Percentiles rank a stretch among this genome's conserved stretches.
Conservation (phyloP, 2,888 invertebrate genomes). For the Limnephilus marmoratus region DNA sequence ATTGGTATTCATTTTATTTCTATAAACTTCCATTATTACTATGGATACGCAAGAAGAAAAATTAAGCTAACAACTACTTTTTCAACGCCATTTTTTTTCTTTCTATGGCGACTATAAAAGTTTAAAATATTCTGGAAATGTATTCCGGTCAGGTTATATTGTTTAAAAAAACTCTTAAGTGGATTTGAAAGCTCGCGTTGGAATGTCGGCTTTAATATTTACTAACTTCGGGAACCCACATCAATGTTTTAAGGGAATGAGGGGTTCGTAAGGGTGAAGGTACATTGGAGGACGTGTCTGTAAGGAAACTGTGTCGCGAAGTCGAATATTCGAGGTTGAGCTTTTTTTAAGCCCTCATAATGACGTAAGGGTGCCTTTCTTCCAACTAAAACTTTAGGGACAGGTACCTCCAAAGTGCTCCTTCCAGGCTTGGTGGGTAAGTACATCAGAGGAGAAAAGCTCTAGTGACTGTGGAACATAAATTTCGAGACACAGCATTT, state of each 20-base stretch:
- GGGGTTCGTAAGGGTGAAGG: not conserved
- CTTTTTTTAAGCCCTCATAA: not conserved
- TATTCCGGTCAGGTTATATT: not conserved
- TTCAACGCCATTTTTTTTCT: not conserved
- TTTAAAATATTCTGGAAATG: not conserved
- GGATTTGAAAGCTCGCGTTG: not conserved
- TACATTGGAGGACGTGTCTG: not conserved
- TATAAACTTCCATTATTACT: too few relatives aligned
- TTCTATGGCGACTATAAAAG: not conserved
- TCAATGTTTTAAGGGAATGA: slow-evolving; percentile 34
- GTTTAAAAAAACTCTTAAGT: not conserved
- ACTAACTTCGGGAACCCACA: slow-evolving; percentile 28
- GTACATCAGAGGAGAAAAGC: not conserved
- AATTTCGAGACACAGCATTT: too few relatives aligned
- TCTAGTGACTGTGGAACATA: not conserved
- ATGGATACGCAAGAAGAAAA: too few relatives aligned
- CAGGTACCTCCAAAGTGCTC: not conserved
- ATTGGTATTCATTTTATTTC: too few relatives aligned
- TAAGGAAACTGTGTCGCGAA: not conserved
- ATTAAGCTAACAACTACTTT: too few relatives aligned
- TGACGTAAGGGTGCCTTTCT: not conserved
- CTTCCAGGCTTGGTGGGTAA: not conserved
- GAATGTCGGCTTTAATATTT: slow-evolving; percentile 1
- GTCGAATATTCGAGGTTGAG: not conserved
- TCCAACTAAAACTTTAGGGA: not conserved